Percentiles rank a stretch among this genome's conserved stretches.
phyloP scores from a whole-genome alignment of 2,113 vertebrate species.

The Herpetotheres cachinnans region DNA sequence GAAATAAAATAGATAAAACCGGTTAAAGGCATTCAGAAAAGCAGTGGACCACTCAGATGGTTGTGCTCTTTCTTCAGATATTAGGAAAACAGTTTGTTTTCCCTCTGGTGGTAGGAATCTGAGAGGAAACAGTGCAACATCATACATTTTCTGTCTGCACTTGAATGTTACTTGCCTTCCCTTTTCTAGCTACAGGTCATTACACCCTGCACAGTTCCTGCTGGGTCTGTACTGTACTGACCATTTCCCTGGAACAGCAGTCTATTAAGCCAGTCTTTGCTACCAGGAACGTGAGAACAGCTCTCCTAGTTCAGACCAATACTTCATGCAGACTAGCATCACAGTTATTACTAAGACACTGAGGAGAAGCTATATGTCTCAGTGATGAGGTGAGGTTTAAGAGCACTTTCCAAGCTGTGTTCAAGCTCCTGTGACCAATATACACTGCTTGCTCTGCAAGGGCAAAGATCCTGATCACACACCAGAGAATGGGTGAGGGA shows the following conservation, averaged over 20 bases:
- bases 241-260: not conserved
- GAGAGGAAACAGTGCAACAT: not conserved
- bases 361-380: not conserved
- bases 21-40: not conserved
- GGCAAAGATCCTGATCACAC: not conserved
- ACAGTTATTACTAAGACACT: not conserved
- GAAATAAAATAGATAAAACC: not conserved
- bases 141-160: not conserved
- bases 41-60: fast-evolving
- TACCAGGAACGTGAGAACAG: not conserved
- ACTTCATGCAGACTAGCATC: not conserved
- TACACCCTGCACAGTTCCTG: not conserved
- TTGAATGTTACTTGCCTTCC: not conserved
- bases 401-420: not conserved
- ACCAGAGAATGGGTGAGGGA: fast-evolving
- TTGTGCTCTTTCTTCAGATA: not conserved
- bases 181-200: not conserved
- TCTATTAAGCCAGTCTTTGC: not conserved
- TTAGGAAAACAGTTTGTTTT: not conserved
- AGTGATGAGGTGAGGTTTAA: fast-evolving
- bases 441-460: not conserved
- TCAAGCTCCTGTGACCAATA: not conserved
- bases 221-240: not conserved
- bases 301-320: not conserved
- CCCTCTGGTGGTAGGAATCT: not conserved